Base-by-base conservation (phyloP, 1,140 invertebrate genomes). In the Zaprionus nigranus region DNA sequence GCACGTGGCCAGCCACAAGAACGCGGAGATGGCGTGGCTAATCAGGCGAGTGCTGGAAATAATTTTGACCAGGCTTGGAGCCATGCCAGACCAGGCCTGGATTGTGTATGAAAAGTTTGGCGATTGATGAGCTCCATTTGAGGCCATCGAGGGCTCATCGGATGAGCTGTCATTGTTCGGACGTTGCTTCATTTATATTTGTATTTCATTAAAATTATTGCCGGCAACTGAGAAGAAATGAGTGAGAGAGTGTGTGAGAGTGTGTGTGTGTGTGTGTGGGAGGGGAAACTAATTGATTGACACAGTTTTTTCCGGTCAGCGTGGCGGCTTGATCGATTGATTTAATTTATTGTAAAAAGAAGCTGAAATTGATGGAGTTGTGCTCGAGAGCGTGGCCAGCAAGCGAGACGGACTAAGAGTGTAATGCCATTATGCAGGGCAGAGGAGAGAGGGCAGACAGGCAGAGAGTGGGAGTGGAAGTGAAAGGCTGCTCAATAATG, bases 181-280 rank as follows among this genome's bases (percentile, higher is more conserved):
- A 57, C 58, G 71, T 46, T 56, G 85, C 85, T 84, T 75, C 81
- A 87, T 87, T 87, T 87, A 87, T 87, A 87, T 87, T 87, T 87
- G 84, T 87, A 90, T 87, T 87, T 84, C 84, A 87, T 87, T 87
- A 87, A 87, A 87, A 87, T 87, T 87, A 88, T 87, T 88, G 81
- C 63, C 64, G 46, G 65, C 15, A 56, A 43, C 60, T 28, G 40
- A n/a, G 43, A 57, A 17, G 53, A 34, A 54, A 7, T 58, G 36
- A 61, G 20, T 56, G 20, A 54, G 51, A 13, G 60, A 24, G 43
- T 43, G 38, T 62, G 53, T 59, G 49, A 58, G 30, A 64, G 24
- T 70, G 73, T 61, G 49, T 51, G 51, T 63, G 38, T 20, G 51
- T 69, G 51, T 51, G 43, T 70, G 28, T 68, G 38, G 24, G 63